These are phyloP conservation scores for Tetramorium simillimum DNA, from an alignment of 1,140 invertebrate species.

Conservation along the genomic window DNA sequence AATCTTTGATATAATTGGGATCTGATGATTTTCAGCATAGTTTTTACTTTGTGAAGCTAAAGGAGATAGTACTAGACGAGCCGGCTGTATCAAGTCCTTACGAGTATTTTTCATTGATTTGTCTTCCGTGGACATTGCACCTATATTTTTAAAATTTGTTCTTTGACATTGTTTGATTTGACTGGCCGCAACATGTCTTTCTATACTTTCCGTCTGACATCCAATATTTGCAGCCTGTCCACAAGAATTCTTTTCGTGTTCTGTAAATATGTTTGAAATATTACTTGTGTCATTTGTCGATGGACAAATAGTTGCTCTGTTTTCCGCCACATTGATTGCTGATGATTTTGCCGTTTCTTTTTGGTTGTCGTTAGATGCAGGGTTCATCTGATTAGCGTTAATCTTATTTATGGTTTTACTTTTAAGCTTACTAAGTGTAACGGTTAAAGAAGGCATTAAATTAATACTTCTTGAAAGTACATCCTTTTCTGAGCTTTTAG, in stretches of 20 bases:
- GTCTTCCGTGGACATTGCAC: conserved; percentile 19
- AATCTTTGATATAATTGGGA: too few relatives aligned
- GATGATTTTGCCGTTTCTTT: conserved; percentile 7
- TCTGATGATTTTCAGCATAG: conserved; percentile 45
- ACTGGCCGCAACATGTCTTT: background rate
- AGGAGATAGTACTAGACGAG: conserved; percentile 47
- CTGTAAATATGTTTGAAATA: background rate
- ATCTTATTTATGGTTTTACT: conserved; percentile 48
- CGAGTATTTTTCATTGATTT: conserved; percentile 57
- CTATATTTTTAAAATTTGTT: conserved; percentile 42
- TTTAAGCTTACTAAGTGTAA: conserved; percentile 46
- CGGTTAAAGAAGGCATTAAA: conserved; percentile 14
- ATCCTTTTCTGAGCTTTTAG: conserved; percentile 11
- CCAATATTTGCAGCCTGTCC: conserved; percentile 34
- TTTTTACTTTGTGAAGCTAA: background rate
- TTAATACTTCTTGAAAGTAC: conserved; percentile 24
- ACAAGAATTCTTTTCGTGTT: background rate
- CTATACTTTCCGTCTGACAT: conserved; percentile 7
- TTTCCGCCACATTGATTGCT: background rate
- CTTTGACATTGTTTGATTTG: background rate
- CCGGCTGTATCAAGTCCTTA: conserved; percentile 75
- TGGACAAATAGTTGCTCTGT: background rate
- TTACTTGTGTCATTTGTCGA: background rate
- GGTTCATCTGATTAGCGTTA: conserved; percentile 20
- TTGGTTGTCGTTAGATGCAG: background rate